phyloP scores from a whole-genome alignment of 2,888 invertebrate species.

The Lepidochrysops patricia region DNA sequence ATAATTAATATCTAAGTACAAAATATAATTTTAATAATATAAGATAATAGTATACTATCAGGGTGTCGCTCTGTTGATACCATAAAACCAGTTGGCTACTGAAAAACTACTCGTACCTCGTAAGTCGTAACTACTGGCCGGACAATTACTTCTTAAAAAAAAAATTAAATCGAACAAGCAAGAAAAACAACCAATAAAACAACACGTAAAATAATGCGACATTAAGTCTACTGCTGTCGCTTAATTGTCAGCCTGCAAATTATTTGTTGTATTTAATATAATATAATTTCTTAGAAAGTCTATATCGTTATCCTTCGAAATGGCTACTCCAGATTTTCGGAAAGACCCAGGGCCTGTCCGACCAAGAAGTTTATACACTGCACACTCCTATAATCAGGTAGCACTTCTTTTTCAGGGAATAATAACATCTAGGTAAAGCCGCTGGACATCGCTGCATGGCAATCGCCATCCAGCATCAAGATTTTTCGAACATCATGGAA shows the following conservation, averaged over 20 bases:
- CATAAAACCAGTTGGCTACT: no score
- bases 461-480: no score
- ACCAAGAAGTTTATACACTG: constrained; percentile 80
- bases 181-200: neutral
- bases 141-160: neutral
- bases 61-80: no score
- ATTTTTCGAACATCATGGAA: no score
- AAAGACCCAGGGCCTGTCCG: constrained; percentile 71
- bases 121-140: neutral
- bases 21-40: no score
- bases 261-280: constrained; percentile 34
- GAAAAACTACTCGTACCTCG: neutral
- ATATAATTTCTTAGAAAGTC: neutral
- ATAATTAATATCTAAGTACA: no score
- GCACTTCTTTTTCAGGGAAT: constrained; percentile 1
- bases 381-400: constrained; percentile 77
- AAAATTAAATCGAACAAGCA: neutral
- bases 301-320: constrained; percentile 39
- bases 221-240: no score
- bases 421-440: no score
- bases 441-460: no score
- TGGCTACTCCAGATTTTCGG: constrained; percentile 68
- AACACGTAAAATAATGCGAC: no score
- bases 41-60: no score
- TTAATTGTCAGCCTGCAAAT: no score